These are phyloP conservation scores for Thamnophis sirtalis DNA, from an alignment of 2,113 vertebrate species.

Conservation along the genomic window DNA sequence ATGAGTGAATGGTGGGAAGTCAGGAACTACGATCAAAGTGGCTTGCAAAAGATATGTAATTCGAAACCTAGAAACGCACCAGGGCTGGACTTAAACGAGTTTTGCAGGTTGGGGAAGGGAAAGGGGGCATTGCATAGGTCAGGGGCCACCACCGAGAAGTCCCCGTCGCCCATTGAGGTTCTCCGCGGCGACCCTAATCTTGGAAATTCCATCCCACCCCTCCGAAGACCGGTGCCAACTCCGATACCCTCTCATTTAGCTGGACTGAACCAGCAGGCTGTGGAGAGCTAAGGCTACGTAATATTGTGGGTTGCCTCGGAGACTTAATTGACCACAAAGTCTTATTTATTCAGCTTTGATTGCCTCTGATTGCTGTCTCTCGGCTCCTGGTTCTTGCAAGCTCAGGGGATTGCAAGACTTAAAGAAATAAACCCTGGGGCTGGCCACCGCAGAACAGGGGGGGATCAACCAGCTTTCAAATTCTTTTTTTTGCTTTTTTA, in stretches of 20 bases:
- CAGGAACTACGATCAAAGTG: neutral
- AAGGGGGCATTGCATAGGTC: neutral
- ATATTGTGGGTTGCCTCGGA: neutral
- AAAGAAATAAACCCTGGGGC: neutral
- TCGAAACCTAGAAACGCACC: neutral
- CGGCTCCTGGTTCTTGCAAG: neutral
- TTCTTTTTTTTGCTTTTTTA: too few relatives aligned
- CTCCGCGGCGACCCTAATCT: neutral
- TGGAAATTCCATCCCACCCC: neutral
- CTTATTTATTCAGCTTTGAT: neutral
- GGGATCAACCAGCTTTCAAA: neutral
- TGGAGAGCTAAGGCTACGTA: neutral
- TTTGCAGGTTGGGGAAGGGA: neutral
- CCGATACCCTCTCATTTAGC: neutral
- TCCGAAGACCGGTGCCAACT: neutral
- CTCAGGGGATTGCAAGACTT: neutral
- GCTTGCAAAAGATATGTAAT: neutral
- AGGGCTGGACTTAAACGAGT: neutral
- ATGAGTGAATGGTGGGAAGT: neutral
- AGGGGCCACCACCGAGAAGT: neutral
- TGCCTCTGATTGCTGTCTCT: neutral
- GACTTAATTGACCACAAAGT: neutral
- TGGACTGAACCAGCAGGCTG: neutral
- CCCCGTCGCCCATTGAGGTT: neutral
- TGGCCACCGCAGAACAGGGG: neutral